These are phyloP conservation scores for Cotesia glomerata DNA, from an alignment of 1,140 invertebrate species.

Conservation along the genomic window DNA sequence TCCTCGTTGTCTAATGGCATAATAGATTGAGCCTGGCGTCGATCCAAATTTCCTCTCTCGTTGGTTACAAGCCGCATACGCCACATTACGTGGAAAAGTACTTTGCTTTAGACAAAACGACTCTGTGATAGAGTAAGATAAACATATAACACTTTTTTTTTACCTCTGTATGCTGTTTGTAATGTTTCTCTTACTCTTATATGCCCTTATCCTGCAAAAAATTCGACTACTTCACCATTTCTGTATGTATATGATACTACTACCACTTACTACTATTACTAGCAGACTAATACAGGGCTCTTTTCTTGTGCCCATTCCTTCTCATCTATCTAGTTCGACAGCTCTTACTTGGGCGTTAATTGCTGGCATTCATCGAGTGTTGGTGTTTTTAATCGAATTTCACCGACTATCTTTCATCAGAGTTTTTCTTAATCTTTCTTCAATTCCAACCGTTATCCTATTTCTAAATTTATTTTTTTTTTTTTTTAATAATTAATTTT, in stretches of 20 bases:
- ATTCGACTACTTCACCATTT: not conserved
- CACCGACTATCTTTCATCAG: not conserved
- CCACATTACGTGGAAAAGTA: constrained; percentile 14
- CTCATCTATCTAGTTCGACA: constrained; percentile 19
- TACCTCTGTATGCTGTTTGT: not conserved
- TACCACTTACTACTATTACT: too few relatives aligned
- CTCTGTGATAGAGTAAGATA: not conserved
- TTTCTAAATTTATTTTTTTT: not conserved
- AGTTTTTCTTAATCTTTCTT: constrained; percentile 4
- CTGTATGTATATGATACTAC: not conserved
- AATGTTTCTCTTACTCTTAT: not conserved
- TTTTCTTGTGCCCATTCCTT: not conserved
- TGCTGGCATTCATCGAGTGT: constrained; percentile 29
- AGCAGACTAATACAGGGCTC: not conserved
- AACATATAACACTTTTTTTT: constrained; percentile 9
- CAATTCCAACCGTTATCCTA: not conserved
- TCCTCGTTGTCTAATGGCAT: constrained; percentile 31
- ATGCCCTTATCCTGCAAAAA: not conserved
- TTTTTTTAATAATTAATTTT: not conserved
- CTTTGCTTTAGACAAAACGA: constrained; percentile 4
- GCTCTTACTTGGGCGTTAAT: constrained; percentile 28
- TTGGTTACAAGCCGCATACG: constrained; percentile 28
- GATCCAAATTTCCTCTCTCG: constrained; percentile 28
- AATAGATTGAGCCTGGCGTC: constrained; percentile 37
- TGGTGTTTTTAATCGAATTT: constrained; percentile 33